A percentile compares a stretch with the other conserved stretches of the same genome.
Conservation (phyloP, 2,113 vertebrate species). For the Pelecanus crispus region DNA sequence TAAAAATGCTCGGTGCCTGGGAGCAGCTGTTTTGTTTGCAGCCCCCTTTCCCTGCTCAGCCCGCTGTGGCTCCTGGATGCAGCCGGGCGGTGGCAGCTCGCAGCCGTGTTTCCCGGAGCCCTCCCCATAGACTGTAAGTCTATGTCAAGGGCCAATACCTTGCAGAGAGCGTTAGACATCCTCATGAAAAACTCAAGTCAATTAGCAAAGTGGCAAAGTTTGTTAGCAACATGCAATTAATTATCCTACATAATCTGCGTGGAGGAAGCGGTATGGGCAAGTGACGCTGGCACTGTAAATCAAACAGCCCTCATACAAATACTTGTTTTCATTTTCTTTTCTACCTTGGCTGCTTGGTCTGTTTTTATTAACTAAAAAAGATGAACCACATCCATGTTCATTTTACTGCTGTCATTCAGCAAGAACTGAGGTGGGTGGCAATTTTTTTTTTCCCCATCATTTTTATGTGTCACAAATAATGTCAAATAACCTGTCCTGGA, state of each 20-base stretch:
- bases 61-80: background rate
- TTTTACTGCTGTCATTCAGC: background rate
- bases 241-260: background rate
- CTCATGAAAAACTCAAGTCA: background rate
- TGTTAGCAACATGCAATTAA: background rate
- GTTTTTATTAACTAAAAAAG: background rate
- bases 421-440: background rate
- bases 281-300: background rate
- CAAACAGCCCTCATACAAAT: background rate
- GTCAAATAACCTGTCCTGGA: background rate
- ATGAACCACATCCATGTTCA: background rate
- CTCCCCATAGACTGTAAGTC: background rate
- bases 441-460: background rate
- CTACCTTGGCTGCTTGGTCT: background rate
- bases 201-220: background rate
- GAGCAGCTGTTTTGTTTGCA: background rate
- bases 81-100: background rate
- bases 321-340: background rate
- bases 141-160: background rate
- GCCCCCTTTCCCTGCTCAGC: background rate
- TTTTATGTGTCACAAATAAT: background rate
- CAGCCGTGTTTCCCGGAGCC: background rate
- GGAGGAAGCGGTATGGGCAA: background rate
- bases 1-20: fast-evolving
- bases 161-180: background rate